Evolutionary conservation across 2,888 invertebrate genomes (phyloP).

Genomic region (Pachymerium ferrugineum): DNA sequence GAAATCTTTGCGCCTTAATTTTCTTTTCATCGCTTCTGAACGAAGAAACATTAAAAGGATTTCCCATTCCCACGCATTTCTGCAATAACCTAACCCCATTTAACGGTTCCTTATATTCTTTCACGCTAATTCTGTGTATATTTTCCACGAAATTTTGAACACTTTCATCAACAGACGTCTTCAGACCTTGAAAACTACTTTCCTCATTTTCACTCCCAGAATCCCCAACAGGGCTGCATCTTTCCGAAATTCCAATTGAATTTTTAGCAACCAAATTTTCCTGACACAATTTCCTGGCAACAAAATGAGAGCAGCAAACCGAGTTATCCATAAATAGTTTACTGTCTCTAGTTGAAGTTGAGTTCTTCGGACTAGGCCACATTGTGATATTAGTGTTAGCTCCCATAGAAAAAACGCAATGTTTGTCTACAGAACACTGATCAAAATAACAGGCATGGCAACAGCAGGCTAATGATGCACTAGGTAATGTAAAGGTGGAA

Average conservation of each 20-base stretch:
- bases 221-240: background rate
- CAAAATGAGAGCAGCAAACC: background rate
- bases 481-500: background rate
- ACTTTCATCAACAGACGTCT: background rate
- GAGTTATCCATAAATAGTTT: conserved; percentile 22
- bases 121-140: no score
- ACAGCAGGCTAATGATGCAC: background rate
- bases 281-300: conserved; percentile 10
- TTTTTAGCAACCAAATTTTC: background rate
- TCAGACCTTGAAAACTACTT: background rate
- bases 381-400: background rate
- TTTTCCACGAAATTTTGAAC: background rate
- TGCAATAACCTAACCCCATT: no score
- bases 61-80: no score
- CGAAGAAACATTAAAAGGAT: no score
- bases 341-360: background rate
- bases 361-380: background rate
- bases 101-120: no score
- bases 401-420: conserved; percentile 4
- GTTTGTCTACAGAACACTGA: background rate
- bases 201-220: background rate
- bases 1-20: no score
- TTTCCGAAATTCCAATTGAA: background rate
- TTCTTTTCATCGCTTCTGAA: no score
- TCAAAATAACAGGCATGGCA: background rate